Conservation (phyloP, 2,113 vertebrate species). For the Lophius piscatorius region DNA sequence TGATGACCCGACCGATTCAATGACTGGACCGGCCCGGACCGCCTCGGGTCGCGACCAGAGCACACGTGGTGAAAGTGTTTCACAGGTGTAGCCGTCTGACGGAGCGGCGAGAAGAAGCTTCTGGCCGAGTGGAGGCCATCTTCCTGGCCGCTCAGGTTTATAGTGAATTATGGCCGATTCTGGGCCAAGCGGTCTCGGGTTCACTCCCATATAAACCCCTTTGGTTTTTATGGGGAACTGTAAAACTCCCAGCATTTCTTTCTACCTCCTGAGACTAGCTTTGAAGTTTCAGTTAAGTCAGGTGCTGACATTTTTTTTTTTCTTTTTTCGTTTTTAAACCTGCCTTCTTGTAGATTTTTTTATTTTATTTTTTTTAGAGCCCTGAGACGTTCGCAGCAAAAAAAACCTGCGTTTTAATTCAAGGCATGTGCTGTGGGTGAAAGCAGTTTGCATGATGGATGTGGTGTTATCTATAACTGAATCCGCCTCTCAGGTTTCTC, state of each 20-base stretch:
- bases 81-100: slow-evolving; percentile 71
- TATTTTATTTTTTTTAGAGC: too few relatives aligned
- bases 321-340: slow-evolving; percentile 31
- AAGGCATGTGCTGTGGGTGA: slow-evolving; percentile 74
- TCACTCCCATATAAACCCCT: slow-evolving; percentile 79
- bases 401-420: slow-evolving; percentile 58
- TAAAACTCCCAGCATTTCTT: slow-evolving; percentile 77
- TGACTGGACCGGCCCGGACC: slow-evolving; percentile 50
- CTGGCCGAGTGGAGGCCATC: slow-evolving; percentile 54
- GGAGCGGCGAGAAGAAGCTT: slow-evolving; percentile 49
- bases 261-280: slow-evolving; percentile 67
- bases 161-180: slow-evolving; percentile 74
- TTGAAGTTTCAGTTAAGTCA: slow-evolving; percentile 82
- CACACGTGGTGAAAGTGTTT: slow-evolving; percentile 60
- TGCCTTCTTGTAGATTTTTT: slow-evolving; percentile 67
- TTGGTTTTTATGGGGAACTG: slow-evolving; percentile 78
- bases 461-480: slow-evolving; percentile 76
- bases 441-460: slow-evolving; percentile 71
- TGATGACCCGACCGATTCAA: too few relatives aligned
- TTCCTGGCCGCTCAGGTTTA: slow-evolving; percentile 66
- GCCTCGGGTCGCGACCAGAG: slow-evolving; percentile 50
- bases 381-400: slow-evolving; percentile 64
- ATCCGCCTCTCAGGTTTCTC: slow-evolving; percentile 67
- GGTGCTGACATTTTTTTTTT: slow-evolving; percentile 69
- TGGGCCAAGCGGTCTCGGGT: slow-evolving; percentile 71